These are phyloP conservation scores for Microchrysa polita DNA, from an alignment of 2,888 invertebrate genomes.

Conservation along the genomic window DNA sequence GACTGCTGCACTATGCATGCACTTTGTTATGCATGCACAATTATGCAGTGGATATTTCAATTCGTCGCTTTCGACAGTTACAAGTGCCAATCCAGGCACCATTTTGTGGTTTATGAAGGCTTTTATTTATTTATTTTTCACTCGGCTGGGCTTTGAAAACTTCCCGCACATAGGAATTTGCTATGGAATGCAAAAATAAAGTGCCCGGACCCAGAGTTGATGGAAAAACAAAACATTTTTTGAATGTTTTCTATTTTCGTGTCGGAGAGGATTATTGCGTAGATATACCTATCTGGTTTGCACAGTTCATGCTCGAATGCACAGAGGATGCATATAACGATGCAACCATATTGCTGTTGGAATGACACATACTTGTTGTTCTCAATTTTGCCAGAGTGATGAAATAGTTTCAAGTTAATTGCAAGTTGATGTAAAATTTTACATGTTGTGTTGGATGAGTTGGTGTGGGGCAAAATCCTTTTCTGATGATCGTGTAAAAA, in stretches of 20 bases:
- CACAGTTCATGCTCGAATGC: neutral
- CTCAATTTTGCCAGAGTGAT: slow-evolving; percentile 14
- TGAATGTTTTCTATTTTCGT: neutral
- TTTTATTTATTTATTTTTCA: slow-evolving; percentile 34
- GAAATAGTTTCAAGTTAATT: slow-evolving; percentile 36
- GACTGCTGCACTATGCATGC: neutral
- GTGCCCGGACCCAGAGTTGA: too few relatives aligned
- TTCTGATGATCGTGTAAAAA: too few relatives aligned
- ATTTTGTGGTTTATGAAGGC: slow-evolving; percentile 38
- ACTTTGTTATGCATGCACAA: slow-evolving; percentile 41
- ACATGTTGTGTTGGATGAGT: too few relatives aligned
- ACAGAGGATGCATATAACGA: neutral
- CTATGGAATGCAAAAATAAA: too few relatives aligned
- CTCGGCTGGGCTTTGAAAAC: slow-evolving; percentile 3
- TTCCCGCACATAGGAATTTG: neutral
- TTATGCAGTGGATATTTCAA: slow-evolving; percentile 36
- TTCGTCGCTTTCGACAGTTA: slow-evolving; percentile 28
- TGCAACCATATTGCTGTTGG: neutral
- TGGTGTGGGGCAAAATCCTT: too few relatives aligned
- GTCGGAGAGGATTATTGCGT: neutral
- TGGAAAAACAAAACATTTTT: neutral
- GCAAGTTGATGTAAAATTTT: slow-evolving; percentile 10
- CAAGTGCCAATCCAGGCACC: slow-evolving; percentile 43
- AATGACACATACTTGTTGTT: neutral
- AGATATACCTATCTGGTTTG: neutral